Conservation (phyloP, 2,888 invertebrate genomes). For the Theretra japonica region DNA sequence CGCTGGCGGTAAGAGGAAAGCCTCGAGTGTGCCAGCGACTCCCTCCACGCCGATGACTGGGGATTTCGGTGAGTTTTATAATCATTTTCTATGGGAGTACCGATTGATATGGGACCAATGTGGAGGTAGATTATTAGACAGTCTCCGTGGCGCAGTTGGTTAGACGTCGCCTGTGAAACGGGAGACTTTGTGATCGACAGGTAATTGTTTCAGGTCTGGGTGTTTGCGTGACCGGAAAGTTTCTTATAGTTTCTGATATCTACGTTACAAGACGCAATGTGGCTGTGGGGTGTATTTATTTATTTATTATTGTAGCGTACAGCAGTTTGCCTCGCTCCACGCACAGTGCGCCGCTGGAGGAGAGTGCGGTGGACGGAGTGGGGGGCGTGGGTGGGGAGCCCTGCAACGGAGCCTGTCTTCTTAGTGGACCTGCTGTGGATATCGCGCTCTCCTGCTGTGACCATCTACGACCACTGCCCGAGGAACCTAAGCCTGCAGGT, state of each 20-base stretch:
- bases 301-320: slow-evolving; percentile 84
- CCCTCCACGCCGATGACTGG: slow-evolving; percentile 93
- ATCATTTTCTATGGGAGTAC: no score
- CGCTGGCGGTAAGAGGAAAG: slow-evolving; percentile 88
- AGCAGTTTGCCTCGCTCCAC: slow-evolving; percentile 94
- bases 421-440: slow-evolving; percentile 82
- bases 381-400: slow-evolving; percentile 51
- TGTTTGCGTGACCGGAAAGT: no score
- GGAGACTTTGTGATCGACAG: background rate
- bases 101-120: no score
- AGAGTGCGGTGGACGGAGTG: slow-evolving; percentile 58
- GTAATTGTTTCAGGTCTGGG: background rate
- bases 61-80: slow-evolving; percentile 83
- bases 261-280: no score
- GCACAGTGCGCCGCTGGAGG: slow-evolving; percentile 89
- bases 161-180: no score
- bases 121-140: no score
- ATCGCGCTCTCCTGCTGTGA: slow-evolving; percentile 86
- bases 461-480: slow-evolving; percentile 88
- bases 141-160: no score
- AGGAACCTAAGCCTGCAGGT: slow-evolving; percentile 76
- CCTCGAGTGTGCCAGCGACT: slow-evolving; percentile 94
- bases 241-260: no score
- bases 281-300: no score
- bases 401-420: slow-evolving; percentile 82